phyloP scores from a whole-genome alignment of 64 coral and sea anemone species.

The Montipora sp. region DNA sequence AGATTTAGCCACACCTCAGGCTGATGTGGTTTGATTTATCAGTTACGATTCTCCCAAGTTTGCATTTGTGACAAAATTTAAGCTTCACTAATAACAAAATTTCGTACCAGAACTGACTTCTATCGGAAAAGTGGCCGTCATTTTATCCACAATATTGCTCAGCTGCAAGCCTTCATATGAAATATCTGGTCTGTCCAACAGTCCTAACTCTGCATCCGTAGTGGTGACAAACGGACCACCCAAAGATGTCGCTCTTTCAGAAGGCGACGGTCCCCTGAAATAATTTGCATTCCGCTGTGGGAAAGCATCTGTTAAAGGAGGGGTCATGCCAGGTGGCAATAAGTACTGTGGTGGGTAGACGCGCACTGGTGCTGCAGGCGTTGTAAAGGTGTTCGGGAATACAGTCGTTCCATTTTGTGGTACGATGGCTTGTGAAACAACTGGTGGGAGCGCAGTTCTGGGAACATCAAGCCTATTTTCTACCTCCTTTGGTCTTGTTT shows the following conservation, averaged over 20 bases:
- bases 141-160: slow-evolving; percentile 81
- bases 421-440: not conserved
- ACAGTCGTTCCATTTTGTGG: not conserved
- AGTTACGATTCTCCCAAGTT: too few species aligned
- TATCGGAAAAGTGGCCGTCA: slow-evolving; percentile 73
- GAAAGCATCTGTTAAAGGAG: not conserved
- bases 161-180: slow-evolving; percentile 68
- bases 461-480: not conserved
- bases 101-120: slow-evolving; percentile 71
- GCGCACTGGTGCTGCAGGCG: not conserved
- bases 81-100: too few species aligned
- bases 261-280: not conserved
- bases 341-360: not conserved
- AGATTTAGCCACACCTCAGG: too few species aligned
- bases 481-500: not conserved
- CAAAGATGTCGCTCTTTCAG: not conserved
- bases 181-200: not conserved
- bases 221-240: slow-evolving; percentile 16
- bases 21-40: too few species aligned
- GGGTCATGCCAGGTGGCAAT: slow-evolving; percentile 10
- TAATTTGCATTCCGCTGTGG: not conserved
- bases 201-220: slow-evolving; percentile 5
- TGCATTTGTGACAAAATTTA: too few species aligned
- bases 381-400: not conserved
- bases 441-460: not conserved